Evolutionary conservation across 2,113 vertebrate genomes (phyloP), one percentile per base, ranked within the genome.

Genomic region (Chaetodon auriga): DNA sequence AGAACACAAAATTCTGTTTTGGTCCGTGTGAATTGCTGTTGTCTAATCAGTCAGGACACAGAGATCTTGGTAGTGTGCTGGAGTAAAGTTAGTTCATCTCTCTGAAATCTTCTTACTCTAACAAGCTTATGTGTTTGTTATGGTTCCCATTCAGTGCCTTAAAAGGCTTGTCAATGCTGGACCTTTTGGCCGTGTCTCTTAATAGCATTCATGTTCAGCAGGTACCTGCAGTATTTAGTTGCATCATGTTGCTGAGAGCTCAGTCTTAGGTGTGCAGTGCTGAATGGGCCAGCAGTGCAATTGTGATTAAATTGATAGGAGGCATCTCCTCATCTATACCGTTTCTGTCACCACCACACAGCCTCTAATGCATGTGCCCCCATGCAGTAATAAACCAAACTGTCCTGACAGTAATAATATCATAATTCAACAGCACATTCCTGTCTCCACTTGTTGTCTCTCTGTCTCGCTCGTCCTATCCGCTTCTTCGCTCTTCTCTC

Each of bases 21-120:
- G 18, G 7, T 35, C 36, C 64, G 51, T 66, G 61, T 58, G 48
- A 77, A 63, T 10, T 18, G 49, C 53, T 41, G 74, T 80, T 63
- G 80, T 75, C 64, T 62, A 62, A 88, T 68, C 85, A 53, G 70
- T 45, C 23, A 57, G 55, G 60, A 82, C 72, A 63, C 25, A 36
- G 63, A 68, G 83, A 49, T 75, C 75, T 55, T 65, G 45, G 54
- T 43, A 45, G 71, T 70, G 87, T 68, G 80, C 87, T 53, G 70
- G 81, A 81, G 87, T 93, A 92, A 92, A 93, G 86, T 94, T 93
- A 95, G 94, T 93, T 90, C 81, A 89, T 83, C 92, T 89, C 70
- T 81, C 10, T 81, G 79, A 92, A 94, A 95, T 94, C 94, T 95
- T 82, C 90, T 95, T 94, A 95, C 70, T 61, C 72, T 95, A 95